Evolutionary conservation across 2,113 vertebrate species (phyloP).

Genomic region (Centropus unirufus): DNA sequence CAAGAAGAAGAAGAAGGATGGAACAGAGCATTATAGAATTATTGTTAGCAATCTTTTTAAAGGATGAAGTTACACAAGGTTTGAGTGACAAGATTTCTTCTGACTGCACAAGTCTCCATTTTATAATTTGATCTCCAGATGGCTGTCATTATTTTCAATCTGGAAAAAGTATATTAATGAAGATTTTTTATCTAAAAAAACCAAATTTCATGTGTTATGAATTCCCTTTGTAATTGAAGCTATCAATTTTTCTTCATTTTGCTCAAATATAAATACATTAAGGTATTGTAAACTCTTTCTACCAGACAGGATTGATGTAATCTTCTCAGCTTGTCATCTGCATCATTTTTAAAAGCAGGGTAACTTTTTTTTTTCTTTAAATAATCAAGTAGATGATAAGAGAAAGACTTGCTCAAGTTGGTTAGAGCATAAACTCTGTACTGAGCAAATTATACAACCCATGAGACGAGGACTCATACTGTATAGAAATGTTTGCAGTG

Average conservation of each 20-base stretch:
- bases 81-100: constrained; percentile 52
- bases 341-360: background rate
- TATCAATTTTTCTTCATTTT: background rate
- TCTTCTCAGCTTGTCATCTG: background rate
- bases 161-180: constrained; percentile 50
- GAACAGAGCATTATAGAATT: background rate
- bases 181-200: background rate
- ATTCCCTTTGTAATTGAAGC: background rate
- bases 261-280: background rate
- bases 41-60: background rate
- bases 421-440: background rate
- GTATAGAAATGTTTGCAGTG: background rate
- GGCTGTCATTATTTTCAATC: constrained; percentile 42
- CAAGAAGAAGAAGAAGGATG: background rate
- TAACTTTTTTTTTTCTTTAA: background rate
- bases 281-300: background rate
- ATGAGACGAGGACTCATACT: background rate
- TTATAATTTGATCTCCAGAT: constrained; percentile 54
- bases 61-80: background rate
- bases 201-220: constrained; percentile 7
- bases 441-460: background rate
- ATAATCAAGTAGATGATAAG: background rate
- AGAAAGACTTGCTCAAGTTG: background rate
- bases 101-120: constrained; percentile 22
- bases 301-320: background rate